Percentiles rank a stretch among this genome's conserved stretches.
phyloP scores from a whole-genome alignment of 53 echinoderm and acorn worm genomes.

The Patiria pectinifera region DNA sequence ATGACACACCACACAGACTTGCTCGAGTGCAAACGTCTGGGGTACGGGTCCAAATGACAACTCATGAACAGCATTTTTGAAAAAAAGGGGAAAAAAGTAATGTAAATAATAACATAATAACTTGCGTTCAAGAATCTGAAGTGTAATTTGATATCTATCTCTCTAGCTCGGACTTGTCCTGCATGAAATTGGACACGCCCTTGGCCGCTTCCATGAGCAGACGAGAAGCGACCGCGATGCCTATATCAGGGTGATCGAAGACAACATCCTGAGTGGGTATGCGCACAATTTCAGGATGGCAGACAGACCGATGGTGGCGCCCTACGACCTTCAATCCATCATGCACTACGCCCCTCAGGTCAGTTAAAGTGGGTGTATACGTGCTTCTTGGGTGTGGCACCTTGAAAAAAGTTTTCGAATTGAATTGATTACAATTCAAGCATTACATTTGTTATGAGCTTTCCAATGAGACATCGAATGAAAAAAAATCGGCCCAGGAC shows the following conservation, averaged over 20 bases:
- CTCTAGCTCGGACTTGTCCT: slow-evolving; percentile 34
- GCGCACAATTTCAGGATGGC: slow-evolving; percentile 41
- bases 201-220: slow-evolving; percentile 69
- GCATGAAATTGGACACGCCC: slow-evolving; percentile 63
- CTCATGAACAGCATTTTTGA: too few species aligned
- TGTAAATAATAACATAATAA: too few species aligned
- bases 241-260: slow-evolving; percentile 23
- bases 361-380: neutral
- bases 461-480: too few species aligned
- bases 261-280: slow-evolving; percentile 43
- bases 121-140: too few species aligned
- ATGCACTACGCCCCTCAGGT: slow-evolving; percentile 63
- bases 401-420: neutral
- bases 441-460: too few species aligned
- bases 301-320: neutral
- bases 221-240: slow-evolving; percentile 56
- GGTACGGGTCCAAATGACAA: too few species aligned
- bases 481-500: too few species aligned
- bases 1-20: too few species aligned
- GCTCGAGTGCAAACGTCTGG: too few species aligned
- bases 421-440: too few species aligned
- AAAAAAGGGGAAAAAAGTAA: too few species aligned
- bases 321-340: slow-evolving; percentile 61
- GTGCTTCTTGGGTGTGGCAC: too few species aligned
- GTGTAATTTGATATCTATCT: neutral